Base-by-base conservation (phyloP, 2,888 invertebrate genomes). In the Ennomos erosarius region DNA sequence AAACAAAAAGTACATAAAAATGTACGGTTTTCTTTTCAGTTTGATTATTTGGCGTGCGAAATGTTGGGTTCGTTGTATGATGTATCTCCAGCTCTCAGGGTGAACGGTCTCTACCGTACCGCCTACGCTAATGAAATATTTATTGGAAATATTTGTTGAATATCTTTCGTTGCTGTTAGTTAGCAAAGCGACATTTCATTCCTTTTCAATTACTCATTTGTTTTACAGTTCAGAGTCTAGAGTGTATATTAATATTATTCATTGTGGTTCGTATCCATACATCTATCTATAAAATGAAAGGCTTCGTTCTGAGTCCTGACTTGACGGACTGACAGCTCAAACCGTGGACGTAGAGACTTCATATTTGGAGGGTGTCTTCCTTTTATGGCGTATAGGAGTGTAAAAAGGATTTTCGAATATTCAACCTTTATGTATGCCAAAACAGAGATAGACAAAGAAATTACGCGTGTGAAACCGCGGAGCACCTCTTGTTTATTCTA, bases 31-130 rank as follows among this genome's bases (percentile, higher is more conserved):
- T 74, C n/a, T 72, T 62, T 50, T 62, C 9, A 12, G 58, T 58
- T 65, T 67, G 73, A 76, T 70, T 74, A 70, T 75, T 78, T 70
- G 73, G 71, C 62, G 62, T 64, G 71, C 70, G 64, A 73, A 75
- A 73, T 64, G 62, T 66, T n/a, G 55, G 78, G 79, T 82, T 74
- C 78, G 67, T 79, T 83, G 82, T 26, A 26, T 26, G 26, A 26
- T 26, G 26, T 5, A 26, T 26, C 26, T 26, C 26, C 26, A 77
- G 80, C 79, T 66, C 73, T 51, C 52, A 67, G 80, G 81, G 82
- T 85, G 82, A 85, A 82, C 79, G 83, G 26, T 26, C 26, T 26
- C 26, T 65, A 71, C 84, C 67, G 81, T 62, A 48, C 65, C 78
- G 67, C 79, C 80, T 71, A 77, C 84, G 62, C 67, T 58, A 62